These are phyloP conservation scores for Heliocidaris erythrogramma DNA, from an alignment of 35 echinoderm and acorn worm species.

Conservation along the genomic window DNA sequence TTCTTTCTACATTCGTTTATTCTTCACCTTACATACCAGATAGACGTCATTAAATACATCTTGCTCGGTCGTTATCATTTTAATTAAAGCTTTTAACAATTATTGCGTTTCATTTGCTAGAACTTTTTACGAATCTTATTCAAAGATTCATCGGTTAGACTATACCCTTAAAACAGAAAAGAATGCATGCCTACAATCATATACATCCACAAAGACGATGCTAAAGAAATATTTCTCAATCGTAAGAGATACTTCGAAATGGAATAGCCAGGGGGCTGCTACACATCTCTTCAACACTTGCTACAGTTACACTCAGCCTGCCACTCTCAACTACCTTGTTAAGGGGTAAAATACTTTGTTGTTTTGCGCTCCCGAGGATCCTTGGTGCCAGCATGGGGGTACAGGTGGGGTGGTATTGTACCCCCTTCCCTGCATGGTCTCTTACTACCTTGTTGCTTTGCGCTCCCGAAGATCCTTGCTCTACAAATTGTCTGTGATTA, in stretches of 20 bases:
- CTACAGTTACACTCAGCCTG: background rate
- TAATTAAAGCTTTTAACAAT: too few relatives aligned
- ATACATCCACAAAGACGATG: background rate
- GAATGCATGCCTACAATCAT: background rate
- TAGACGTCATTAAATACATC: too few relatives aligned
- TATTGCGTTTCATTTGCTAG: too few relatives aligned
- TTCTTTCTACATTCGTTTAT: background rate
- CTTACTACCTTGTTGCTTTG: background rate
- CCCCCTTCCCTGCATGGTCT: background rate
- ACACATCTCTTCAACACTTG: background rate
- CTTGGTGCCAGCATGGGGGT: background rate
- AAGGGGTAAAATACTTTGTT: background rate
- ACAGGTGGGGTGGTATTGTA: background rate
- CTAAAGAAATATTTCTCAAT: background rate
- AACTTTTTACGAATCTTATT: too few relatives aligned
- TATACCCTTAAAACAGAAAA: background rate
- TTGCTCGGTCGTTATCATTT: too few relatives aligned
- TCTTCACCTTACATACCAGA: too few relatives aligned
- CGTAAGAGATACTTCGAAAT: slow-evolving; percentile 4
- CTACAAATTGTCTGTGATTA: background rate
- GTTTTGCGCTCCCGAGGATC: background rate
- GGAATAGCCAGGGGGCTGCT: background rate
- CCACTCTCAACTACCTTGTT: background rate
- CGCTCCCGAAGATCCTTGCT: background rate
- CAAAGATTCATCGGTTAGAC: too few relatives aligned